phyloP scores from a whole-genome alignment of 2,797 vertebrate genomes.

The Botia kubotai region DNA sequence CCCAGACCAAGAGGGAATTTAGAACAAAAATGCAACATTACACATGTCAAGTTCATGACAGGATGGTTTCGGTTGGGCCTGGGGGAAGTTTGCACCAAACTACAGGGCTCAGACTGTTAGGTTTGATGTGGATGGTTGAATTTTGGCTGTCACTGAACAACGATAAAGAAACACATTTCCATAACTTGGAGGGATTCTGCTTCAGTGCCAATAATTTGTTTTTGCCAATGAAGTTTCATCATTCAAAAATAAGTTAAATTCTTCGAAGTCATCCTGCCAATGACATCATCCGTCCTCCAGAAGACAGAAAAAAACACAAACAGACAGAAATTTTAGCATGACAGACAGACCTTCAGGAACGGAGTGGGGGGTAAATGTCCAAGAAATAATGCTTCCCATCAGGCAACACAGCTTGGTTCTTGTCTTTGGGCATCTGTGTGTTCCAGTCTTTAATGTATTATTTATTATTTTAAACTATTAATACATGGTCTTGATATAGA shows the following conservation, averaged over 20 bases:
- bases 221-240: neutral
- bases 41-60: neutral
- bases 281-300: conserved; percentile 38
- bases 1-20: neutral
- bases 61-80: conserved; percentile 12
- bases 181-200: conserved; percentile 9
- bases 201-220: conserved; percentile 31
- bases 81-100: conserved; percentile 29
- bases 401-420: conserved; percentile 13
- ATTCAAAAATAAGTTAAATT: conserved; percentile 35
- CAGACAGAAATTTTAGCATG: conserved; percentile 3
- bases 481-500: conserved; percentile 33
- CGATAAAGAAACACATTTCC: conserved; percentile 22
- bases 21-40: conserved; percentile 18
- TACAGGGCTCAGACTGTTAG: conserved; percentile 21
- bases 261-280: conserved; percentile 33
- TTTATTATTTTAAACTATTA: conserved; percentile 61
- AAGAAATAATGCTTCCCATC: conserved; percentile 33
- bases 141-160: conserved; percentile 24
- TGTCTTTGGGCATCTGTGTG: conserved; percentile 40
- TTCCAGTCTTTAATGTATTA: conserved; percentile 50
- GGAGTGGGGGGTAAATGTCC: neutral
- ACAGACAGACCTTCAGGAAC: neutral
- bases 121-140: conserved; percentile 15
- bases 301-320: conserved; percentile 28